Evolutionary conservation across 2,797 vertebrate genomes (phyloP).

Genomic region (Trematomus bernacchii): DNA sequence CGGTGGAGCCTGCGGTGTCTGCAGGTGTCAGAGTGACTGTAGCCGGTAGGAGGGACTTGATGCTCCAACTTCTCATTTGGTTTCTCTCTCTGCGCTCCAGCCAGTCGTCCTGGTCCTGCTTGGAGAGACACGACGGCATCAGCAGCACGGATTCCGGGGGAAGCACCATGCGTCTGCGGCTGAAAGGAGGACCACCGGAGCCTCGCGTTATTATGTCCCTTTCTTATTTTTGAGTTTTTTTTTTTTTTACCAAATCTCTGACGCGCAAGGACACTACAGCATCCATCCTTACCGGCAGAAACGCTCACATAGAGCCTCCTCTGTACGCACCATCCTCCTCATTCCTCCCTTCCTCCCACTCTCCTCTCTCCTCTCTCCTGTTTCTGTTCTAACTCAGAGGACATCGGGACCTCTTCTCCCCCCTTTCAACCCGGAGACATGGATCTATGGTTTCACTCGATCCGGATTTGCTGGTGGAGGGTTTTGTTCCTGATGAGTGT

Average conservation of each 20-base stretch:
- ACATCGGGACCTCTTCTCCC: conserved; percentile 73
- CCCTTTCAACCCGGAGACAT: conserved; percentile 88
- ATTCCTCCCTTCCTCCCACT: conserved; percentile 57
- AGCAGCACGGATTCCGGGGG: conserved; percentile 64
- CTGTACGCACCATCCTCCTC: conserved; percentile 68
- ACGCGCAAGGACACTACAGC: conserved; percentile 82
- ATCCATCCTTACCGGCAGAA: conserved; percentile 70
- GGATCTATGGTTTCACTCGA: conserved; percentile 96
- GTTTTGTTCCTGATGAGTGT: conserved; percentile 95
- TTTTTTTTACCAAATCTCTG: conserved; percentile 66
- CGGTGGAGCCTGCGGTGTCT: conserved; percentile 68
- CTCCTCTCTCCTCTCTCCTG: conserved; percentile 55
- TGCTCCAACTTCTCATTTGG: conserved; percentile 88
- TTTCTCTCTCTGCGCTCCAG: conserved; percentile 74
- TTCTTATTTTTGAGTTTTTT: conserved; percentile 61
- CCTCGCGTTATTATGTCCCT: conserved; percentile 62
- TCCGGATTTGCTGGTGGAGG: conserved; percentile 95
- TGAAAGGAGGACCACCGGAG: conserved; percentile 76
- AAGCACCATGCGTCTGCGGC: conserved; percentile 85
- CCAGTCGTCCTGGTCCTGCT: conserved; percentile 87
- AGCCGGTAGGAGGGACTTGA: conserved; percentile 97
- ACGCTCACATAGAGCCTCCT: conserved; percentile 81
- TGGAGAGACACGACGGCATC: conserved; percentile 74
- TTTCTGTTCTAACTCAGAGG: conserved; percentile 76
- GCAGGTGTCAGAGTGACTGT: conserved; percentile 88